Percentiles rank a stretch among this genome's conserved stretches.
These are phyloP conservation scores for Columbina picui DNA, from an alignment of 2,113 vertebrate genomes.

Conservation along the genomic window DNA sequence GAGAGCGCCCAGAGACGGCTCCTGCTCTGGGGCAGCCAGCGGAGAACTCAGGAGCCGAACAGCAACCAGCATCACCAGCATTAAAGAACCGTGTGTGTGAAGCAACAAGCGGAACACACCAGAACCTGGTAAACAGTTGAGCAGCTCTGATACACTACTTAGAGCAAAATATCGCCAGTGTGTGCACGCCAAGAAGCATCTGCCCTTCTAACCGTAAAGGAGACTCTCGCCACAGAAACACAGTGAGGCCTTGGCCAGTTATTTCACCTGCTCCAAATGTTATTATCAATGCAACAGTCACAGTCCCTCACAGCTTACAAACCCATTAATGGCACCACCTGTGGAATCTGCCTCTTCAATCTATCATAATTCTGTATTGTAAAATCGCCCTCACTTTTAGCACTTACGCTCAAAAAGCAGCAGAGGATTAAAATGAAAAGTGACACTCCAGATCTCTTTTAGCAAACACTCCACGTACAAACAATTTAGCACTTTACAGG, in stretches of 20 bases:
- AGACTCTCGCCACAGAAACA: not conserved
- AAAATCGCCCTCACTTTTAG: no score
- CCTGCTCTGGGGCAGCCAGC: not conserved
- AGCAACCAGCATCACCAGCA: not conserved
- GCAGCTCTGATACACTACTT: not conserved
- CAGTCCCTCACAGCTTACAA: not conserved
- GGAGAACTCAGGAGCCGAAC: not conserved
- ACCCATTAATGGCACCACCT: not conserved
- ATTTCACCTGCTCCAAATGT: not conserved
- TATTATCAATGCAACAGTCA: not conserved
- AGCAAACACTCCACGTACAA: accelerated
- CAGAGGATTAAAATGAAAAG: not conserved
- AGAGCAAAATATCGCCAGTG: not conserved
- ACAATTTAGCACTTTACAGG: not conserved
- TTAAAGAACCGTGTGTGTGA: accelerated
- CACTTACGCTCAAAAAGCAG: not conserved
- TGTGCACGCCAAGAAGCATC: accelerated
- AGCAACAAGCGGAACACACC: not conserved
- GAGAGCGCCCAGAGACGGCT: accelerated
- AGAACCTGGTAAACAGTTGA: accelerated
- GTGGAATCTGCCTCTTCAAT: no score
- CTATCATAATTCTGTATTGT: not conserved
- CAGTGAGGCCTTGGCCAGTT: not conserved
- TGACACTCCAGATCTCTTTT: not conserved
- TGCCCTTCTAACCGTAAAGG: no score